Evolutionary conservation across 2,113 vertebrate genomes (phyloP), one percentile per base, ranked within the genome.

Genomic region (Silurus glanis): DNA sequence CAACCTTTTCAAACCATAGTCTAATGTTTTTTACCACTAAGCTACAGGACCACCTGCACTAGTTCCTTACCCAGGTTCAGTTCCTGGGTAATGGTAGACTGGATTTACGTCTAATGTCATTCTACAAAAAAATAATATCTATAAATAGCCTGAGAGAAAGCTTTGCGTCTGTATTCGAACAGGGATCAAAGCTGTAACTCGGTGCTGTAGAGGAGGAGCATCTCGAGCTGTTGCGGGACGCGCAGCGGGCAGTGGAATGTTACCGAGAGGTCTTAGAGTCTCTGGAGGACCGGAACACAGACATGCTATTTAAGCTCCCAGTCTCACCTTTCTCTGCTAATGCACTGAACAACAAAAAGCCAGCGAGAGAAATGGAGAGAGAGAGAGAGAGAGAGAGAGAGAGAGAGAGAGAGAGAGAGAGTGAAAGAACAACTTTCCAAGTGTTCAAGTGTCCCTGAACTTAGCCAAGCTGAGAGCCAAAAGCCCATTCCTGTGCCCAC

Each of bases 281-380:
- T 76, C 85, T n/a, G 47, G 85, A 76, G 85, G 69, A 76, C 55
- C 76, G 58, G 80, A 82, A 83, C 85, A 87, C 80, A 83, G 86
- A 87, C 86, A 66, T 83, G 86, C 86, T 76, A 87, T 78, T 87
- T 83, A 67, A 87, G 80, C 71, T 74, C 51, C 76, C 58, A 67
- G 71, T 87, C 80, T 87, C 86, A 78, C 86, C 86, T 87, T 78
- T 67, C 80, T 14, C 59, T 87, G 80, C 69, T 87, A 87, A 87
- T 87, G 86, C 86, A 83, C 72, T 23, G 28, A 83, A 79, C 69
- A 89, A 87, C 51, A 87, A 79, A 74, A 56, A 47, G 14, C 7
- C 23, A 45, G 61, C 10, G 6, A 82, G 67, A 5, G 51, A 58
- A 9, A 76, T 16, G 76, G 80, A 84, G 64, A 53, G 16, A 59